Conservation (phyloP, 2,888 invertebrate genomes). For the Ctena decussata region DNA sequence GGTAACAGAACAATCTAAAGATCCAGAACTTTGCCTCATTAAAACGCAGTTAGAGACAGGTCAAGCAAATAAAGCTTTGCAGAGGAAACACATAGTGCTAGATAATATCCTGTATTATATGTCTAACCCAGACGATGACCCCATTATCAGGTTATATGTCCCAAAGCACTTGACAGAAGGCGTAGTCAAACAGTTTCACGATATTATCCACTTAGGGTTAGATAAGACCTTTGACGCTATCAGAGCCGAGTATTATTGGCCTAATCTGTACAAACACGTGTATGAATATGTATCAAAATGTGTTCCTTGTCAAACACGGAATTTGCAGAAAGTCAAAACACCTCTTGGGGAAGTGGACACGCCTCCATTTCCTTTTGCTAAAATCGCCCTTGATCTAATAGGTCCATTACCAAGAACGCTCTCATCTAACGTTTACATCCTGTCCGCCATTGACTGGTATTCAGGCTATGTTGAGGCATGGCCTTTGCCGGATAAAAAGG, state of each 20-base stretch:
- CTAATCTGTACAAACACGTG: neutral
- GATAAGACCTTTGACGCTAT: slow-evolving; percentile 4
- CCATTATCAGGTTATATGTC: slow-evolving; percentile 1
- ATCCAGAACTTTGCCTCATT: neutral
- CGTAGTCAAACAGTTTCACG: slow-evolving; percentile 10
- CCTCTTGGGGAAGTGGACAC: slow-evolving; percentile 53
- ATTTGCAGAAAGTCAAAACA: slow-evolving; percentile 13
- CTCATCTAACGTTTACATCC: slow-evolving; percentile 32
- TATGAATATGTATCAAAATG: slow-evolving; percentile 11
- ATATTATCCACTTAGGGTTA: neutral
- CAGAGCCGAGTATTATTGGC: neutral
- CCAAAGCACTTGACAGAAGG: neutral
- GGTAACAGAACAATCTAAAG: neutral
- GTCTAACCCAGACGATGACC: slow-evolving; percentile 13
- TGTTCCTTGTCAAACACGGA: neutral
- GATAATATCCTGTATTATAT: slow-evolving; percentile 35
- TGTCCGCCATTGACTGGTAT: slow-evolving; percentile 12
- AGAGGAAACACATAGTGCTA: neutral
- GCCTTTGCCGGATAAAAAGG: slow-evolving; percentile 22
- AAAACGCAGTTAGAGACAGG: neutral
- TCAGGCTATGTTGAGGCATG: slow-evolving; percentile 28
- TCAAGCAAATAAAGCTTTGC: neutral
- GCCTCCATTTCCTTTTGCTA: slow-evolving; percentile 50
- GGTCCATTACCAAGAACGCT: slow-evolving; percentile 35
- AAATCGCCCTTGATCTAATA: slow-evolving; percentile 33